Base-by-base conservation (phyloP, 2,888 invertebrate genomes). In the Hypolimnas misippus region DNA sequence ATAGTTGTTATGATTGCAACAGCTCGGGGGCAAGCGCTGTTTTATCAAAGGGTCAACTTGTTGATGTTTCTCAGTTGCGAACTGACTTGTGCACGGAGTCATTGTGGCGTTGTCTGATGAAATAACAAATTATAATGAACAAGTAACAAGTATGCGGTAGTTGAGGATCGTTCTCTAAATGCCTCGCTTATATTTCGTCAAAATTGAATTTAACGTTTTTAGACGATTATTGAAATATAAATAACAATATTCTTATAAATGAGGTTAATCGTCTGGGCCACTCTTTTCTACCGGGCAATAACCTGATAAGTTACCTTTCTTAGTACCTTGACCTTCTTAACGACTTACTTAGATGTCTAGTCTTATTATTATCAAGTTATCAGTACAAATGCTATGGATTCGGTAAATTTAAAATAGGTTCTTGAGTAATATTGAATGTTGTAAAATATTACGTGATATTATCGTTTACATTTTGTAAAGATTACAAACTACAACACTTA, bases 21-120 rank as follows among this genome's bases (percentile, higher is more conserved):
- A 21, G 7, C 44, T 46, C 8, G 40, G 31, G 54, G 54, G 29
- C 52, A 42, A 21, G 46, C 53, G 14, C 31, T 29, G n/a, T 38
- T 29, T 54, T 61, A 61, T 61, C 61, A 49, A 55, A 55, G 61
- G 61, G 61, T 61, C 61, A 61, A 10, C n/a, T 46, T 16, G 35
- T 44, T 38, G 19, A 40, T 14, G 10, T 14, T 21, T 4, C 14
- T 46, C 8, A 19, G 44, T 46, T 21, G 5, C 44, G 4, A 54
- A 40, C 25, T 40, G 17, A 16, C 29, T 7, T 17, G 16, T 31
- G n/a, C 14, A 6, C 12, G 17, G 4, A 12, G 8, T 52, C 3
- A 19, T 52, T 40, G 40, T 21, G 29, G 8, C 14, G 0, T 2
- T 8, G 10, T 25, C 12, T 53, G 53, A 53, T 25, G 53, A 38